Percentiles rank a stretch among this genome's conserved stretches.
Evolutionary conservation across 2,113 vertebrate genomes (phyloP).

Genomic region (Mola mola): DNA sequence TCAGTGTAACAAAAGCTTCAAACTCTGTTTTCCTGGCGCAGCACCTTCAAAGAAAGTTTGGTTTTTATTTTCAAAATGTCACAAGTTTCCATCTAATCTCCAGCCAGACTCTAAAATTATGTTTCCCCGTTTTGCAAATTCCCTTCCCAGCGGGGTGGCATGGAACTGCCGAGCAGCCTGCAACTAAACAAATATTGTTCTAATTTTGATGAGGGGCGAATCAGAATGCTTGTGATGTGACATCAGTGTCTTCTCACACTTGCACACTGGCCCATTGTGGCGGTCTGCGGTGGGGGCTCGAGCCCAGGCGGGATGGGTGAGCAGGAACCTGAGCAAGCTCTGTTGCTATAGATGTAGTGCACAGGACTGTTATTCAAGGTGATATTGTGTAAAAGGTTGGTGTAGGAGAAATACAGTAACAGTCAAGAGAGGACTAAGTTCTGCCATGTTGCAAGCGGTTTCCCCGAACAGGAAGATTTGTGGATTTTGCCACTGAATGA

Average conservation of each 20-base stretch:
- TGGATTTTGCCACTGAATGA: slow-evolving; percentile 65
- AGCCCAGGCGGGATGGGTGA: slow-evolving; percentile 16
- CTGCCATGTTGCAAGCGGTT: slow-evolving; percentile 24
- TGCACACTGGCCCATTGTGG: slow-evolving; percentile 80
- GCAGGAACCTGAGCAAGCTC: slow-evolving; percentile 11
- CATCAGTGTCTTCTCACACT: slow-evolving; percentile 73
- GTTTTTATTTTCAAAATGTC: slow-evolving; percentile 28
- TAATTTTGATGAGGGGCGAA: slow-evolving; percentile 74
- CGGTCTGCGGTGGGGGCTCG: slow-evolving; percentile 48
- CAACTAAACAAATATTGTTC: slow-evolving; percentile 83
- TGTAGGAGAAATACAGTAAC: slow-evolving; percentile 1
- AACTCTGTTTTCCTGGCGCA: background rate
- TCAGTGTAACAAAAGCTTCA: background rate
- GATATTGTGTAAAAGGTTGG: background rate
- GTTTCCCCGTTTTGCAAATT: slow-evolving; percentile 46
- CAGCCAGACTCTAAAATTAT: slow-evolving; percentile 29
- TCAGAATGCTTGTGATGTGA: slow-evolving; percentile 80
- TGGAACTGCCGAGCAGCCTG: slow-evolving; percentile 49
- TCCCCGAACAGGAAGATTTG: slow-evolving; percentile 51
- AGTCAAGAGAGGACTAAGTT: slow-evolving; percentile 19
- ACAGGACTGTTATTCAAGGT: background rate
- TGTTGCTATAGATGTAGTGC: slow-evolving; percentile 25
- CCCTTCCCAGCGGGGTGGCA: slow-evolving; percentile 50
- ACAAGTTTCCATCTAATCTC: slow-evolving; percentile 42
- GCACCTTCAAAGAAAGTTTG: slow-evolving; percentile 1